Percentiles rank a stretch among this genome's conserved stretches.
Evolutionary conservation across 2,797 vertebrate genomes (phyloP).

Genomic region (Sebastes miniatus): DNA sequence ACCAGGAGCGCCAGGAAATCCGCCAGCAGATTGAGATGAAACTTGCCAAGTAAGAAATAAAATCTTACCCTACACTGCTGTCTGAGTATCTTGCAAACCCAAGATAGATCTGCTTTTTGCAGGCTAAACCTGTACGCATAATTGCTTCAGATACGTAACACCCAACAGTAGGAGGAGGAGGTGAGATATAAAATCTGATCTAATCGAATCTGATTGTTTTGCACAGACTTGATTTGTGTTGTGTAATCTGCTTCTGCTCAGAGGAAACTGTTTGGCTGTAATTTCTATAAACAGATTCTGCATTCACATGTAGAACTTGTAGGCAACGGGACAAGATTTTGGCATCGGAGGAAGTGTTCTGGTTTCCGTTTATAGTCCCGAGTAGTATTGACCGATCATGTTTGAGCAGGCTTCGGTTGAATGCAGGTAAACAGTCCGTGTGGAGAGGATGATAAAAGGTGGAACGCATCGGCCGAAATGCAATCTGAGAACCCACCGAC

Average conservation of each 20-base stretch:
- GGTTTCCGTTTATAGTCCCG: no score
- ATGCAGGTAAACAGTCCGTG: no score
- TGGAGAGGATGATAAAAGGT: no score
- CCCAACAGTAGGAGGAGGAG: conserved; percentile 13
- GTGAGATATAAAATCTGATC: conserved; percentile 38
- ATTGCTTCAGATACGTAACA: conserved; percentile 33
- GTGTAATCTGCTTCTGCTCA: conserved; percentile 30
- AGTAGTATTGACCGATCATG: no score
- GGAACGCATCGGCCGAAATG: no score
- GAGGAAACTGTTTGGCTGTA: neutral
- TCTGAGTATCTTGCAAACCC: neutral
- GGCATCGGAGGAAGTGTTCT: no score
- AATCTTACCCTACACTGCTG: neutral
- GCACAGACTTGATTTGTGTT: conserved; percentile 31
- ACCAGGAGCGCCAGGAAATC: conserved; percentile 95
- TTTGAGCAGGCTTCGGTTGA: no score
- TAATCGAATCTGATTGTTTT: conserved; percentile 28
- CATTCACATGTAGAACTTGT: no score
- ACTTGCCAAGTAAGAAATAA: conserved; percentile 92
- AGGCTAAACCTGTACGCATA: conserved; percentile 2
- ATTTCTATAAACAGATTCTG: no score
- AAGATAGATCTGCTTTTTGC: neutral
- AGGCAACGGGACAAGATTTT: no score
- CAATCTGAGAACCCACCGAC: no score
- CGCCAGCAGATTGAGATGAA: conserved; percentile 98